Evolutionary conservation across 1,140 invertebrate genomes (phyloP).

Genomic region (Scaptomyza pallida): DNA sequence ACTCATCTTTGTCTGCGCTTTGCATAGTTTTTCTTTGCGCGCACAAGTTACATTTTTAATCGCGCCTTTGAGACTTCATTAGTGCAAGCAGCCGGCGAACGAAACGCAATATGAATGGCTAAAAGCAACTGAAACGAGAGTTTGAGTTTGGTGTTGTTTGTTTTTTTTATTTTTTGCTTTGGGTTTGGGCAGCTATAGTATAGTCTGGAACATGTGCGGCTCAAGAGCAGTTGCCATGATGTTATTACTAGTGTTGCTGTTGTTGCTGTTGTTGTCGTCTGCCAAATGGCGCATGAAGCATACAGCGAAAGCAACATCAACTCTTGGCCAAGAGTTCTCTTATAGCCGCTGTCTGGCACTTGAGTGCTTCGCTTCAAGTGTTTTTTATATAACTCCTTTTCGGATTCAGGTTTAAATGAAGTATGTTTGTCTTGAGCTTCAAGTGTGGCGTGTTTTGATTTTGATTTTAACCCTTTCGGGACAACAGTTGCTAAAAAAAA

Average conservation of each 20-base stretch:
- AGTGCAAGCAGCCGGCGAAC: conserved; percentile 52
- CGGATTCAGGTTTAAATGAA: conserved; percentile 67
- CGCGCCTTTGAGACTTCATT: conserved; percentile 82
- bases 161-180: background rate
- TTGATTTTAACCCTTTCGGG: no score
- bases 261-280: conserved; percentile 49
- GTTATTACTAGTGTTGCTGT: conserved; percentile 1
- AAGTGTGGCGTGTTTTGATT: conserved; percentile 79
- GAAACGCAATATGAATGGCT: conserved; percentile 50
- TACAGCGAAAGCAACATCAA: conserved; percentile 34
- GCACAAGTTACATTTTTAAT: conserved; percentile 82
- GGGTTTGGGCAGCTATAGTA: conserved; percentile 27
- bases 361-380: conserved; percentile 62
- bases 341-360: conserved; percentile 57
- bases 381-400: conserved; percentile 74
- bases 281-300: conserved; percentile 77
- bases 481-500: no score
- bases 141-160: background rate
- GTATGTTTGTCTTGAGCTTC: conserved; percentile 78
- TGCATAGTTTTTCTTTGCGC: conserved; percentile 56
- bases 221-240: conserved; percentile 67
- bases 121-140: conserved; percentile 28
- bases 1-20: conserved; percentile 43
- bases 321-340: conserved; percentile 26
- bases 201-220: conserved; percentile 66